Evolutionary conservation across 1,140 invertebrate genomes (phyloP), one percentile per base, ranked within the genome.

Genomic region (Steinernema khuongi): DNA sequence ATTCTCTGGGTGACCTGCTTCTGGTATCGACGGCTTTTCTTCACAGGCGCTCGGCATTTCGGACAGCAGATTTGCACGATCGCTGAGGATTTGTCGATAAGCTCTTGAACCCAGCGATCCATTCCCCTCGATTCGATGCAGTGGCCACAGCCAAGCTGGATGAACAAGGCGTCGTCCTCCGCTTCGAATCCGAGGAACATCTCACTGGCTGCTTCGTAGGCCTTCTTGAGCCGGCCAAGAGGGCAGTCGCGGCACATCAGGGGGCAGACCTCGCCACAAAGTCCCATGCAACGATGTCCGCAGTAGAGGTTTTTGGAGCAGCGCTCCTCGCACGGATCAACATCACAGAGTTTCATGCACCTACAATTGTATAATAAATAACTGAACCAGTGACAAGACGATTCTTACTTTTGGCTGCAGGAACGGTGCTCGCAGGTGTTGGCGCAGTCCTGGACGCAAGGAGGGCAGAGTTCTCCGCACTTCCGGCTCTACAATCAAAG

Each of bases 191-290:
- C 50, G 11, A 60, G 22, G 50, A 60, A 60, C 22, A 22, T 26
- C 19, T 11, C 22, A 14, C 14, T n/a, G 50, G 50, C 7, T 17
- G 14, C 50, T 14, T 60, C 26, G 50, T 60, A 60, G 50, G 7
- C 19, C 22, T 7, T 22, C 26, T 22, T 14, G 7, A 60, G 50
- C 50, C 2, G 11, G 4, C 50, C 50, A n/a, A 7, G 14, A 17
- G 19, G 7, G 22, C 50, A 60, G 4, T 17, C 4, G 2, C 68
- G 69, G 67, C 83, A 85, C 22, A 79, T 50, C 0, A 66, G 30
- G 4, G 81, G 79, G 74, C 86, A 87, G 18, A 70, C 74, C 76
- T 87, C 86, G 18, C 83, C 83, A 74, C 85, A 85, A 1, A 83
- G 31, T 1, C 80, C 78, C 33, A 79, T 44, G 68, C 77, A 78